Percentiles rank a stretch among this genome's conserved stretches.
Evolutionary conservation across 1,140 invertebrate species (phyloP).

Genomic region (Drosophila kepulauana): DNA sequence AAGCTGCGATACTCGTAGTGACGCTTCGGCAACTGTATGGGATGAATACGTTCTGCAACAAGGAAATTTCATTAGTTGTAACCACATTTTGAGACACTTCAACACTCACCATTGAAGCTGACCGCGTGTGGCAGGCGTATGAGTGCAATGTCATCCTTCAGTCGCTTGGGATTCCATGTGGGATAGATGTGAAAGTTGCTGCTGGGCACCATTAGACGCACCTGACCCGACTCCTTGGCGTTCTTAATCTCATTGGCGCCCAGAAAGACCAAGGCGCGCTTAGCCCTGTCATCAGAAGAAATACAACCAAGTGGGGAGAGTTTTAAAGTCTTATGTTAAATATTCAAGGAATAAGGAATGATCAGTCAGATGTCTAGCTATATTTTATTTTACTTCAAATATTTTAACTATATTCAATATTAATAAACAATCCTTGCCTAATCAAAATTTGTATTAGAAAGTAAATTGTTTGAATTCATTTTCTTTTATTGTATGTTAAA

Average conservation of each 20-base stretch:
- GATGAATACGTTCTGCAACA: constrained; percentile 85
- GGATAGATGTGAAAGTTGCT: constrained; percentile 85
- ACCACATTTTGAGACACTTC: not conserved
- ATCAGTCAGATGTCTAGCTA: too few species aligned
- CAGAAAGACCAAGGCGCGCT: constrained; percentile 82
- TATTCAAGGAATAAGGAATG: too few species aligned
- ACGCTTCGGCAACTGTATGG: constrained; percentile 84
- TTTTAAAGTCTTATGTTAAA: too few species aligned
- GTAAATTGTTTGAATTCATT: too few species aligned
- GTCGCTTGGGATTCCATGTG: constrained; percentile 83
- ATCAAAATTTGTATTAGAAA: too few species aligned
- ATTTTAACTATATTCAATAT: too few species aligned
- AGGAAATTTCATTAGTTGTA: not conserved
- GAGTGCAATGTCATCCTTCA: constrained; percentile 87
- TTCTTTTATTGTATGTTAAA: too few species aligned
- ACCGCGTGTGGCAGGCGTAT: constrained; percentile 85
- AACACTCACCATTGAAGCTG: constrained; percentile 84
- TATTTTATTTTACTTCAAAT: too few species aligned
- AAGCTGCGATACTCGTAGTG: constrained; percentile 83
- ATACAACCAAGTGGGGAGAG: not conserved
- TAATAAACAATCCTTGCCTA: too few species aligned
- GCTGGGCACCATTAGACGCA: constrained; percentile 79
- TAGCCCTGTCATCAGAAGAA: constrained; percentile 58
- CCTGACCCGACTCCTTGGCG: constrained; percentile 80
- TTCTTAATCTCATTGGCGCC: constrained; percentile 86